Evolutionary conservation across 2,797 vertebrate genomes (phyloP), one percentile per base, ranked within the genome.

Genomic region (Muraenolepis orangiensis): DNA sequence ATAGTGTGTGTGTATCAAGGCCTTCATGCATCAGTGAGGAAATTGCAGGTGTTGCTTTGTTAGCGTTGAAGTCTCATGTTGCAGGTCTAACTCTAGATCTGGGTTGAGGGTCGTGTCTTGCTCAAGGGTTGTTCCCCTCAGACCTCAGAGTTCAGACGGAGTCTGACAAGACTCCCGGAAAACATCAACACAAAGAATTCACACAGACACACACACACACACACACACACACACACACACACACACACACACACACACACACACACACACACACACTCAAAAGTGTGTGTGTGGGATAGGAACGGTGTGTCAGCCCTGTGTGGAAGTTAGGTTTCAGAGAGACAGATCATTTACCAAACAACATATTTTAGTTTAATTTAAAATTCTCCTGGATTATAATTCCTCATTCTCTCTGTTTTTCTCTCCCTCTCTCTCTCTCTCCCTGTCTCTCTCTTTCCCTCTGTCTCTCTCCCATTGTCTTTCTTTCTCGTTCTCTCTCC

Each of bases 11-110:
- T 46, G 74, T 89, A 87, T 91, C 89, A 87, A 86, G 84, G 87
- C 76, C 88, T 86, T 93, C 89, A 90, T 69, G 80, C 82, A 87
- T 91, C 90, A 90, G 82, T 72, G 86, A 87, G 90, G 90, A 91
- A 92, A 92, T 91, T 91, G 89, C 90, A 92, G 90, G 90, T 93
- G 90, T 91, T 91, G 88, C 89, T 92, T 91, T 93, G 90, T 91
- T 93, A 91, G 90, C 77, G 77, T 88, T 91, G 76, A 81, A 80
- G 87, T 83, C 88, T 92, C 90, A 76, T 81, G 77, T 89, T 90
- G 88, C 90, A 90, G 91, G 83, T 83, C 80, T 40, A 6, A 40
- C 69, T 74, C 79, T 69, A 11, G 16, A 64, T 64, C 75, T 81
- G 78, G 78, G 84, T 84, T 84, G 80, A 82, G 81, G 86, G 85